Evolutionary conservation across 2,797 vertebrate genomes (phyloP).

Genomic region (Ispidina lecontei): DNA sequence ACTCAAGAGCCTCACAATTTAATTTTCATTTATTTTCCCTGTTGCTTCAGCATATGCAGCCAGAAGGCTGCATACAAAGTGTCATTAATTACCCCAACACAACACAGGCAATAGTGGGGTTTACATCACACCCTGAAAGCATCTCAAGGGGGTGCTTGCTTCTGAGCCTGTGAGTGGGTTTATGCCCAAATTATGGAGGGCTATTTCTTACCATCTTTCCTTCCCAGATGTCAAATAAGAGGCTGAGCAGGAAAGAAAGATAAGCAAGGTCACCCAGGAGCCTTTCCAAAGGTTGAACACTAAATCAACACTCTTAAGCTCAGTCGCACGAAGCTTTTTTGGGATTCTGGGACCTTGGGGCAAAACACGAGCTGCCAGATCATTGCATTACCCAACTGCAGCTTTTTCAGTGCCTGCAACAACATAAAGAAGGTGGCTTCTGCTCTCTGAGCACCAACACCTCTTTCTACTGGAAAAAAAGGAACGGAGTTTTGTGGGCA

Average conservation of each 20-base stretch:
- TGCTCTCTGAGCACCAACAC: background rate
- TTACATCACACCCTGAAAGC: background rate
- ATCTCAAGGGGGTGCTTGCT: background rate
- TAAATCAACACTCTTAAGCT: background rate
- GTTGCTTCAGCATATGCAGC: background rate
- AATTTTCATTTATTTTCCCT: background rate
- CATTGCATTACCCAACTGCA: rapidly evolving
- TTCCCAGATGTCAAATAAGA: background rate
- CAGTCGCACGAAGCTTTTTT: rapidly evolving
- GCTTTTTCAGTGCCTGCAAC: background rate
- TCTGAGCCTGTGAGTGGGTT: background rate
- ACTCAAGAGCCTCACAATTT: background rate
- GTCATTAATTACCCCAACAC: rapidly evolving
- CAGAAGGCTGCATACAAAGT: background rate
- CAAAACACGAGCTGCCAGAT: background rate
- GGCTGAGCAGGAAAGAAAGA: background rate
- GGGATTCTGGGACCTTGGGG: background rate
- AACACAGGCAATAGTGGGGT: rapidly evolving
- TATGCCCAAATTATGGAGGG: background rate
- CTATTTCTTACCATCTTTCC: background rate
- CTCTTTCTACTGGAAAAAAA: background rate
- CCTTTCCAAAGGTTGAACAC: background rate
- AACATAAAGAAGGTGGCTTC: background rate
- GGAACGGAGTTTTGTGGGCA: background rate
- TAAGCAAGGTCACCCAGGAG: background rate